phyloP scores from a whole-genome alignment of 2,797 vertebrate species.

The Esox lucius region DNA sequence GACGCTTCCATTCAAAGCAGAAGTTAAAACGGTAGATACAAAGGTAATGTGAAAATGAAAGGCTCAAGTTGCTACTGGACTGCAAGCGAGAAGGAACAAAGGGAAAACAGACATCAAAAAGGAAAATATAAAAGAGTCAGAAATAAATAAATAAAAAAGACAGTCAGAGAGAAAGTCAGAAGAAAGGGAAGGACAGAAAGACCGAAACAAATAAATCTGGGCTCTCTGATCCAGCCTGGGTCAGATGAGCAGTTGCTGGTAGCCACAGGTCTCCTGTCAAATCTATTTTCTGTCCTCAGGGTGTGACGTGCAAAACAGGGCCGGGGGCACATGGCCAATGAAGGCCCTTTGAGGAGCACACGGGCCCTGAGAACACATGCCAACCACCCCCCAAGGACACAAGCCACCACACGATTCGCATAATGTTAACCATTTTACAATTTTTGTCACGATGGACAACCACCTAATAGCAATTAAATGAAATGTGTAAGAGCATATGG shows the following conservation, averaged over 20 bases:
- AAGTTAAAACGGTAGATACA: background rate
- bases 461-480: no score
- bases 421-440: no score
- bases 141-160: no score
- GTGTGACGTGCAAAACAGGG: constrained; percentile 46
- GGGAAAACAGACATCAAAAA: constrained; percentile 1
- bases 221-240: constrained; percentile 28
- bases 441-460: no score
- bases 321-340: constrained; percentile 24
- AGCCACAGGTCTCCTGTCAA: constrained; percentile 47
- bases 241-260: constrained; percentile 39
- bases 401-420: no score
- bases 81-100: constrained; percentile 26
- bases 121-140: no score
- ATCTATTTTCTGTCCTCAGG: constrained; percentile 58
- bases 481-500: no score
- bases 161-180: background rate
- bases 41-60: background rate
- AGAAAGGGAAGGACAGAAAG: constrained; percentile 12
- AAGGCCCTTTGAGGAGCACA: constrained; percentile 31
- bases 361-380: background rate
- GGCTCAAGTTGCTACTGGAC: background rate
- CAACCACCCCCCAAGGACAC: constrained; percentile 22
- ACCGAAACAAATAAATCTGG: constrained; percentile 31
- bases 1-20: background rate